Evolutionary conservation across 2,797 vertebrate species (phyloP).

Genomic region (Cirrhinus mrigala): DNA sequence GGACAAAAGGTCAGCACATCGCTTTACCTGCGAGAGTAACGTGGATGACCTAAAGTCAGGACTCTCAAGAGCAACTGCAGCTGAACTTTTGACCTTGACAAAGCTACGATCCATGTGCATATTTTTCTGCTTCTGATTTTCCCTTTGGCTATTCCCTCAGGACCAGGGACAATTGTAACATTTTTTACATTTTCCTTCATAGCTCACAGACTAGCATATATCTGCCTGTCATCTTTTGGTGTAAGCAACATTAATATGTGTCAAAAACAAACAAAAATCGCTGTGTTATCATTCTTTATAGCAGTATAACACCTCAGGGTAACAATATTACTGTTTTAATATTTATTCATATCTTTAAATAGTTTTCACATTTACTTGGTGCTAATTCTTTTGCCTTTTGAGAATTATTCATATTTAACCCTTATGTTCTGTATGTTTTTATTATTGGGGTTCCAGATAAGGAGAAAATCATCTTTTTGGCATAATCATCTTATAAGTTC

Average conservation of each 20-base stretch:
- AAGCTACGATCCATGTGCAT: constrained; percentile 42
- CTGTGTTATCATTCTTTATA: neutral
- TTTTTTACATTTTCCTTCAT: constrained; percentile 44
- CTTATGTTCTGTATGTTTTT: neutral
- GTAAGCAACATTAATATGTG: constrained; percentile 10
- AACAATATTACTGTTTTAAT: neutral
- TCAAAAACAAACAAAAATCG: neutral
- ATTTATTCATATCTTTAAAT: neutral
- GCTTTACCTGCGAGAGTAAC: constrained; percentile 64
- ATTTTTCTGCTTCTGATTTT: constrained; percentile 11
- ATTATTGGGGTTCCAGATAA: neutral
- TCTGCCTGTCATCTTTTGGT: constrained; percentile 1
- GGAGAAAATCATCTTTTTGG: neutral
- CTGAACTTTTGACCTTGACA: constrained; percentile 50
- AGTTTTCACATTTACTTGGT: neutral
- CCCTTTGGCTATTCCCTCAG: neutral
- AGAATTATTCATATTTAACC: neutral
- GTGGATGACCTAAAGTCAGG: constrained; percentile 52
- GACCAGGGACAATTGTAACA: constrained; percentile 28
- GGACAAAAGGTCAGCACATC: constrained; percentile 71
- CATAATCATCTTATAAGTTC: neutral
- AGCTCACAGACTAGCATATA: neutral
- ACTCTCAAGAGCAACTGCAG: constrained; percentile 32
- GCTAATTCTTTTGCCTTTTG: neutral
- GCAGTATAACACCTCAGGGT: neutral